These are phyloP conservation scores for Zhengitettix transpicula DNA, from an alignment of 2,888 invertebrate genomes.

Conservation along the genomic window DNA sequence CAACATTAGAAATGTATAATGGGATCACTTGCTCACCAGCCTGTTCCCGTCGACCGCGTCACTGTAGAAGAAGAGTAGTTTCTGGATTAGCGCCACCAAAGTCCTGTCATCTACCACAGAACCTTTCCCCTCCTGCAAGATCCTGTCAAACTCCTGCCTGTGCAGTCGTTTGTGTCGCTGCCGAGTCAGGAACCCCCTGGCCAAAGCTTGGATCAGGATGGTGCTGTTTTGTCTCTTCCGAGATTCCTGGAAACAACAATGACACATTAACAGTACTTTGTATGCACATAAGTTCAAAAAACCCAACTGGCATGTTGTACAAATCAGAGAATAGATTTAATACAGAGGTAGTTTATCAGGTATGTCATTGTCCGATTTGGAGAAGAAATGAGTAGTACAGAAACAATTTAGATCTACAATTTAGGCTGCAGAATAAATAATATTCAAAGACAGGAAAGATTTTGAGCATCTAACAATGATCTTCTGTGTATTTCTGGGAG, in stretches of 20 bases:
- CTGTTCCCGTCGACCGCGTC: constrained; percentile 45
- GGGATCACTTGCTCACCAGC: constrained; percentile 30
- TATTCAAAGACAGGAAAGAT: too few species aligned
- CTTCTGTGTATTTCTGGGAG: too few species aligned
- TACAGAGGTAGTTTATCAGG: too few species aligned
- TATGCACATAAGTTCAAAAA: neutral
- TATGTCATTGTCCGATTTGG: too few species aligned
- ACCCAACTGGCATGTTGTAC: too few species aligned
- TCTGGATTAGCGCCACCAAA: constrained; percentile 40
- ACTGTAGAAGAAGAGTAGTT: constrained; percentile 64
- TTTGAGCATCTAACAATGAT: too few species aligned
- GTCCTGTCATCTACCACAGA: constrained; percentile 28
- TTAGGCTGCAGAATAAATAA: too few species aligned
- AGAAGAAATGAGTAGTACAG: too few species aligned
- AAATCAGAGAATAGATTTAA: too few species aligned
- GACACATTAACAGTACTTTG: neutral
- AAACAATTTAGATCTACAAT: too few species aligned
- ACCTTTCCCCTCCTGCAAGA: constrained; percentile 30
- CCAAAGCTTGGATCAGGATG: constrained; percentile 64
- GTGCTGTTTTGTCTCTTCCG: constrained; percentile 58
- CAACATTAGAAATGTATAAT: too few species aligned
- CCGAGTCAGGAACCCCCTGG: constrained; percentile 55
- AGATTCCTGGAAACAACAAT: constrained; percentile 35
- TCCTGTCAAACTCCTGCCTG: constrained; percentile 51
- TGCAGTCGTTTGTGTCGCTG: constrained; percentile 47